Evolutionary conservation across 1,140 invertebrate genomes (phyloP), one percentile per base, ranked within the genome.

Genomic region (Phocides pigmalion): DNA sequence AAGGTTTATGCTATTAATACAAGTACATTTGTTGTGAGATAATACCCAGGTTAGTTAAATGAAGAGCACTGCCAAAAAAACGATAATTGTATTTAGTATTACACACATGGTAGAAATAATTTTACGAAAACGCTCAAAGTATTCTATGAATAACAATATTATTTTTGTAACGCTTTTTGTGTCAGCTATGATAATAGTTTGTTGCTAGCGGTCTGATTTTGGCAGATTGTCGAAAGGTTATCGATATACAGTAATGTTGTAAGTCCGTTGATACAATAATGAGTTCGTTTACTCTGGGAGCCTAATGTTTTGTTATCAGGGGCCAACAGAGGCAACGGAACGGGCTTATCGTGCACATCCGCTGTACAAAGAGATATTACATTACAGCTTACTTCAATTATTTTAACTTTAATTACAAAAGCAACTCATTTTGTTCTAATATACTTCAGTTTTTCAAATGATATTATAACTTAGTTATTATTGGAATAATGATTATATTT

Each of bases 321-420:
- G 70, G 74, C 70, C 70, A 83, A 76, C 83, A 83, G 84, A 89
- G 74, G 69, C 70, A 83, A 76, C 83, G 84, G 84, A 89, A 87
- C 82, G 72, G 42, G 68, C 74, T 84, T 89, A 89, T 89, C 87
- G 64, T 66, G 19, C 65, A 68, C 81, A 84, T 86, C 84, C 82
- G 82, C 72, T 78, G 64, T 69, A 64, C 66, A 46, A 54, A 73
- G 56, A 73, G 66, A 74, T 72, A 71, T 66, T 64, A 62, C 51
- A 41, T 20, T 58, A 61, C 39, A 74, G 66, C 62, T 68, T 66
- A 70, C 65, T 56, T 47, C 65, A 62, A 68, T 64, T 51, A 68
- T 61, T n/a, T n/a, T 62, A 68, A 59, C 16, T 64, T 64, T 42
- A 41, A 61, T 65, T 64, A 49, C 39, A 69, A 58, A 39, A 46